Conservation (phyloP, 2,888 invertebrate genomes). For the Cinara cedri region DNA sequence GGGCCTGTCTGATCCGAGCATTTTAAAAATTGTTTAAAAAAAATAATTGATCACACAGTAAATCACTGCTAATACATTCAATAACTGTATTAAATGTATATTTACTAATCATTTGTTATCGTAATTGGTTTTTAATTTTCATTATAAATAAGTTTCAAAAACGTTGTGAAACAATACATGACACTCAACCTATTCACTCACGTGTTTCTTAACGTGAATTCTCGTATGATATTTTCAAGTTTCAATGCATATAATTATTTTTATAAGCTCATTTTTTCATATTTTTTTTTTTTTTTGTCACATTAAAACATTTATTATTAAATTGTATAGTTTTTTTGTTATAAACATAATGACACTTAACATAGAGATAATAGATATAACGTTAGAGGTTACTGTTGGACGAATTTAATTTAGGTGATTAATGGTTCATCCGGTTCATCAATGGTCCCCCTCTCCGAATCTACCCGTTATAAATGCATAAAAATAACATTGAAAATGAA, state of each 20-base stretch:
- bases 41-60: too few relatives aligned
- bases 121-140: constrained; percentile 18
- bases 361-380: constrained; percentile 7
- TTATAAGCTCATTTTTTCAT: constrained; percentile 21
- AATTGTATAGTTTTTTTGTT: constrained; percentile 17
- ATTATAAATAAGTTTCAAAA: neutral
- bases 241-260: constrained; percentile 13
- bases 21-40: too few relatives aligned
- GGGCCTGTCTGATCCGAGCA: too few relatives aligned
- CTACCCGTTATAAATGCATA: constrained; percentile 2
- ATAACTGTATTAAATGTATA: constrained; percentile 23
- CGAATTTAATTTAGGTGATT: constrained; percentile 5
- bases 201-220: neutral
- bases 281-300: neutral
- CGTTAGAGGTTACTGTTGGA: too few relatives aligned
- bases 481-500: constrained; percentile 19
- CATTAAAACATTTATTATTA: constrained; percentile 2
- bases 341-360: constrained; percentile 6
- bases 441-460: constrained; percentile 17
- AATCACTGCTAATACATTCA: neutral
- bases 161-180: neutral
- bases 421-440: constrained; percentile 21
- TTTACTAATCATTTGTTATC: constrained; percentile 15
- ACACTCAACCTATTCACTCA: constrained; percentile 18
- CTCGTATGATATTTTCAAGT: constrained; percentile 12